Base-by-base conservation (phyloP, 2,888 invertebrate genomes). In the Epiblema foenella region DNA sequence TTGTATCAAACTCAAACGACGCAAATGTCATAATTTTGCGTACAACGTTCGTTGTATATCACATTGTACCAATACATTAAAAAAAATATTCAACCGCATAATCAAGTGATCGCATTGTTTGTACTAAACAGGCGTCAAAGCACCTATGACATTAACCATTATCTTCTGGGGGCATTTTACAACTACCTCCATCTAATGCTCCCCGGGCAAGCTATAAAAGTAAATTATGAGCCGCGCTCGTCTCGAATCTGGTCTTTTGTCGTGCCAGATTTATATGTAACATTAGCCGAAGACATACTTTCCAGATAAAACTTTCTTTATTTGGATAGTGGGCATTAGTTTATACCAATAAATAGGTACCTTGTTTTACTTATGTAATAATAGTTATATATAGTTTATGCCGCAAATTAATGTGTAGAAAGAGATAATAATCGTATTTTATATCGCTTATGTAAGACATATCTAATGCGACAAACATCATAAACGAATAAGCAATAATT, bases 211-310 rank as follows among this genome's bases (percentile, higher is more conserved):
- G 59, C 70, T 57, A 73, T 74, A 74, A 74, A 74, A 73, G 68
- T 74, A 74, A 74, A 68, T 74, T 70, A 74, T 74, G 74, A 65
- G 73, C 59, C 73, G 20, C 54, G 57, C 57, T 70, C 72, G 68
- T 68, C 73, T 70, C 42, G 57, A 51, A 62, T 66, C 65, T 70
- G 69, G 67, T 63, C 69, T 69, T 74, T 74, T 74, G 73, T 74
- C 62, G 68, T 63, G 15, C 69, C 68, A 66, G 73, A 74, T 74
- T 74, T 74, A 74, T 74, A 42, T 73, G 68, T 73, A 63, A 71
- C 74, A 73, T 74, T 74, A 74, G 70, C 66, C 57, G 65, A 39
- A 62, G 69, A 65, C 60, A 67, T 66, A 59, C 46, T 60, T 60
- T 24, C 56, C 58, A 65, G 68, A 72, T 72, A 72, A 69, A 72